Percentiles rank a stretch among this genome's conserved stretches.
These are phyloP conservation scores for Erebia aethiops DNA, from an alignment of 2,888 invertebrate species.

Conservation along the genomic window DNA sequence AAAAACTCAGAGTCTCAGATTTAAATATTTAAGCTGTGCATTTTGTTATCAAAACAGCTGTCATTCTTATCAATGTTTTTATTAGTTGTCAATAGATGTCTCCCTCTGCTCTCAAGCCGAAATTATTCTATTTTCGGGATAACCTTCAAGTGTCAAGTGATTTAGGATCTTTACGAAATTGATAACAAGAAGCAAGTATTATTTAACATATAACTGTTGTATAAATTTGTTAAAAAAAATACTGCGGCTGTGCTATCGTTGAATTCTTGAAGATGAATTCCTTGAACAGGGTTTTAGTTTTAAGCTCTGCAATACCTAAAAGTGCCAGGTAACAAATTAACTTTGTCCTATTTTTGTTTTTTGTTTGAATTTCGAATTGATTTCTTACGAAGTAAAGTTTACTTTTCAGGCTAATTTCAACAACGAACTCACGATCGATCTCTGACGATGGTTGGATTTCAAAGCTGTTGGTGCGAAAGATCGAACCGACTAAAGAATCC, in stretches of 20 bases:
- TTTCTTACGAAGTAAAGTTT: constrained; percentile 38
- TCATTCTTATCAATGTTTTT: constrained; percentile 44
- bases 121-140: constrained; percentile 71
- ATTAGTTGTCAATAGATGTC: constrained; percentile 64
- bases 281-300: constrained; percentile 63
- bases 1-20: too few relatives aligned
- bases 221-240: constrained; percentile 45
- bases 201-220: constrained; percentile 36
- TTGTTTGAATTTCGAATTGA: constrained; percentile 52
- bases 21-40: too few relatives aligned
- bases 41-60: constrained; percentile 17
- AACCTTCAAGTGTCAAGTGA: constrained; percentile 82
- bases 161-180: constrained; percentile 68
- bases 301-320: constrained; percentile 64
- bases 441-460: constrained; percentile 92
- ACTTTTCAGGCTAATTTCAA: constrained; percentile 68
- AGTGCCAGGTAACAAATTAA: constrained; percentile 63
- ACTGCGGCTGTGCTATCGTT: constrained; percentile 20
- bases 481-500: constrained; percentile 97
- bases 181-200: constrained; percentile 64
- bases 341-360: constrained; percentile 30
- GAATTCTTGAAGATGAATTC: constrained; percentile 62
- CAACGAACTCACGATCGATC: constrained; percentile 63
- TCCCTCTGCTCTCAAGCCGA: constrained; percentile 37
- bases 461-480: constrained; percentile 93